Percentiles rank a stretch among this genome's conserved stretches.
These are phyloP conservation scores for Pseudomugil tenellus DNA, from an alignment of 2,797 vertebrate species.

Conservation along the genomic window DNA sequence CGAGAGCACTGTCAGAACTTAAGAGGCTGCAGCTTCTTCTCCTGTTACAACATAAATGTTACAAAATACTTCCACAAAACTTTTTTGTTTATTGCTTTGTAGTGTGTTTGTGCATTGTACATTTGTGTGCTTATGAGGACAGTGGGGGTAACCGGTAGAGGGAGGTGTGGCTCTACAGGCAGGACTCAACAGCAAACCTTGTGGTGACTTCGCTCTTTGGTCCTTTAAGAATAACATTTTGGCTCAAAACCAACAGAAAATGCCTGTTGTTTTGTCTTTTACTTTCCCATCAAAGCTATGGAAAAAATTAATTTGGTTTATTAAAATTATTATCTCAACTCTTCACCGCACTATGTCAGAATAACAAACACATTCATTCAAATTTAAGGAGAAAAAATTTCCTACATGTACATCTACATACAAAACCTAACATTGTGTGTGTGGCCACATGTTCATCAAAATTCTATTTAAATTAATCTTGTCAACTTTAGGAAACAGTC, in stretches of 20 bases:
- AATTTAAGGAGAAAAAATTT: background rate
- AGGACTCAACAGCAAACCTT: too few relatives aligned
- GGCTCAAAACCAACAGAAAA: background rate
- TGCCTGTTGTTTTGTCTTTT: background rate
- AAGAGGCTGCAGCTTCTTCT: too few relatives aligned
- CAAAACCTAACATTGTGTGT: background rate
- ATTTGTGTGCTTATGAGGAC: too few relatives aligned
- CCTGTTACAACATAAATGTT: too few relatives aligned
- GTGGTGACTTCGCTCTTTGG: too few relatives aligned
- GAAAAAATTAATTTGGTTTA: background rate
- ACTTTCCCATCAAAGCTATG: background rate
- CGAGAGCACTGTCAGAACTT: too few relatives aligned
- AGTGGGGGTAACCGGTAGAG: too few relatives aligned
- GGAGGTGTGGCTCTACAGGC: too few relatives aligned
- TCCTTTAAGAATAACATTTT: background rate
- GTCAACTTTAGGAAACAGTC: background rate
- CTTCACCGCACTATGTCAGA: background rate
- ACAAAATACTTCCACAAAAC: too few relatives aligned
- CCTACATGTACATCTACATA: background rate
- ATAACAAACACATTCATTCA: background rate
- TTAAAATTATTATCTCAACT: background rate
- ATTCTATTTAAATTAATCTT: background rate
- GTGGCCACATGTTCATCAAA: background rate
- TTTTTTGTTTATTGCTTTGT: too few relatives aligned
- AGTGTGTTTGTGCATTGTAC: too few relatives aligned